Evolutionary conservation across 30 jellyfish, hydroid and myxozoan species (phyloP).

Genomic region (Phacellophora camtschatica): DNA sequence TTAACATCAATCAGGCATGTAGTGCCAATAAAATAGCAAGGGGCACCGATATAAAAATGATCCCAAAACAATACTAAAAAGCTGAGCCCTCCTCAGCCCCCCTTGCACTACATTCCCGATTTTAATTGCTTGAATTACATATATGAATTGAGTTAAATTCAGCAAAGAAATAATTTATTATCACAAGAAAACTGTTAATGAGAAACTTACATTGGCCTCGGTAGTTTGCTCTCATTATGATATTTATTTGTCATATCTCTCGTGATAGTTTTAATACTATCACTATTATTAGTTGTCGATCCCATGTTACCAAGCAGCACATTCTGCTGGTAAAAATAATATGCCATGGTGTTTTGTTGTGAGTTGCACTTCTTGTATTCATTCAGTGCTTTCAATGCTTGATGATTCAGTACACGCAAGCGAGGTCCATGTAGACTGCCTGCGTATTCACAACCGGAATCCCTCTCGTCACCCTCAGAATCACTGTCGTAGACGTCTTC

Average conservation of each 20-base stretch:
- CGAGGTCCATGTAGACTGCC: slow-evolving; percentile 48
- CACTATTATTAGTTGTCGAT: background rate
- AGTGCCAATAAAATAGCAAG: no score
- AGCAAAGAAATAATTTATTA: no score
- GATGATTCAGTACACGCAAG: slow-evolving; percentile 33
- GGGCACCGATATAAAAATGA: no score
- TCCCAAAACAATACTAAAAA: no score
- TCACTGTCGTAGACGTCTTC: slow-evolving; percentile 25
- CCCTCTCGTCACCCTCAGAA: slow-evolving; percentile 10
- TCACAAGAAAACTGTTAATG: no score
- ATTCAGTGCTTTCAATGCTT: slow-evolving; percentile 60
- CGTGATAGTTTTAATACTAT: background rate
- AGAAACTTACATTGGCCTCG: no score
- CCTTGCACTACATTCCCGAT: no score
- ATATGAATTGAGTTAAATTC: no score
- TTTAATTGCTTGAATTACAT: no score
- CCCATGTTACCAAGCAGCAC: background rate
- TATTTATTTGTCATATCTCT: background rate
- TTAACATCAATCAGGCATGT: no score
- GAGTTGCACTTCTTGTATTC: slow-evolving; percentile 7
- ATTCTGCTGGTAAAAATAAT: slow-evolving; percentile 51
- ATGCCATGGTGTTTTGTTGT: slow-evolving; percentile 24
- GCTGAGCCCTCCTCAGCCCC: no score
- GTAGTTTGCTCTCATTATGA: background rate
- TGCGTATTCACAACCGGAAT: slow-evolving; percentile 1